Evolutionary conservation across 2,113 vertebrate genomes (phyloP).

Genomic region (Athene cunicularia): DNA sequence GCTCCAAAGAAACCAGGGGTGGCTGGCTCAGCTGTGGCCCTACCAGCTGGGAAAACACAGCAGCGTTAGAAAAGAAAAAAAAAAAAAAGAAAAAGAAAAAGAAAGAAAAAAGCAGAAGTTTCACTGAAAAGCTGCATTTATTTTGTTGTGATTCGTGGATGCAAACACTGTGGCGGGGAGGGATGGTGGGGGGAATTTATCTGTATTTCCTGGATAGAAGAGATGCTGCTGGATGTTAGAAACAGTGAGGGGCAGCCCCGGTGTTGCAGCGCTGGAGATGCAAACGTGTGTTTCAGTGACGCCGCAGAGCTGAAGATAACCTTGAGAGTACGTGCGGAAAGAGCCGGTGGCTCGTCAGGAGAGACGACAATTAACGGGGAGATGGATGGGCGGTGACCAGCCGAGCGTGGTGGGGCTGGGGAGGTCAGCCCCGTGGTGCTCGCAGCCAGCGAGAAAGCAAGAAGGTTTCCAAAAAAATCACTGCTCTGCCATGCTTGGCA

Average conservation of each 20-base stretch:
- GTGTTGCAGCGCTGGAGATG: not conserved
- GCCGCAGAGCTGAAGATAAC: not conserved
- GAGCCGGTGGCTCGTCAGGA: not conserved
- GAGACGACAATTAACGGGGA: not conserved
- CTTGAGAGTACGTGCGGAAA: not conserved
- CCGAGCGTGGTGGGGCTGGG: not conserved
- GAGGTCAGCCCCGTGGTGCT: not conserved
- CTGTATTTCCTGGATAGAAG: not conserved
- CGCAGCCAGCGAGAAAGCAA: rapidly evolving
- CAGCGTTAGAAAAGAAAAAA: not conserved
- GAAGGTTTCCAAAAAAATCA: not conserved
- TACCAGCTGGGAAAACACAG: not conserved
- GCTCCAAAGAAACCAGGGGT: not conserved
- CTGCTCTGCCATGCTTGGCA: not conserved
- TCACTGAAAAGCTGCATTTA: not conserved
- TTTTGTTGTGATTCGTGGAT: rapidly evolving
- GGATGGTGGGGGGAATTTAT: rapidly evolving
- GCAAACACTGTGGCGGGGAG: rapidly evolving
- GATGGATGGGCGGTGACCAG: not conserved
- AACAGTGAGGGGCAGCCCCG: not conserved
- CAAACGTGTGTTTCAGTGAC: not conserved
- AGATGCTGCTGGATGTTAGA: not conserved
- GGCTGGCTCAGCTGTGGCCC: rapidly evolving
- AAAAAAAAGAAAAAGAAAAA: no score
- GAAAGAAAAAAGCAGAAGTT: not conserved